Evolutionary conservation across 2,888 invertebrate species (phyloP).

Genomic region (Danaus chrysippus): DNA sequence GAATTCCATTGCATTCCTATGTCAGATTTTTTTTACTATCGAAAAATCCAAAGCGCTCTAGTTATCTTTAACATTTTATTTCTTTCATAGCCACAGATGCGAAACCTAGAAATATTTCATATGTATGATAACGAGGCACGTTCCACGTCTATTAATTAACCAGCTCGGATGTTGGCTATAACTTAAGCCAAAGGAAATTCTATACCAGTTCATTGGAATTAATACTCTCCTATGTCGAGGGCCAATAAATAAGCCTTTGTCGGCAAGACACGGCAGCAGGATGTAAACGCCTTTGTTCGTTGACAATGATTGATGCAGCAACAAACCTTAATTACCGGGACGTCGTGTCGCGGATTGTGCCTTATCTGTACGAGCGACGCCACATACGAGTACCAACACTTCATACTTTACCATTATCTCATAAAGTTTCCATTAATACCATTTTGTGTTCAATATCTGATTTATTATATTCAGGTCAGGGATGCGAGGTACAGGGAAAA

Average conservation of each 20-base stretch:
- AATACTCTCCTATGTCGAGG: slow-evolving; percentile 10
- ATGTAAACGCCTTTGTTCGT: slow-evolving; percentile 21
- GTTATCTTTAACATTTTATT: no score
- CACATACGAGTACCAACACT: slow-evolving; percentile 10
- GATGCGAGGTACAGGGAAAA: no score
- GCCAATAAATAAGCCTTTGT: slow-evolving; percentile 29
- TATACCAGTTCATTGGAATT: slow-evolving; percentile 5
- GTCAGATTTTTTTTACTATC: not conserved
- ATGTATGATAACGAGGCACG: not conserved
- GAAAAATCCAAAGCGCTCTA: not conserved
- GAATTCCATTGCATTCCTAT: not conserved
- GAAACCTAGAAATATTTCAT: no score
- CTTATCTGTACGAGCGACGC: slow-evolving; percentile 13
- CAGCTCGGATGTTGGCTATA: not conserved
- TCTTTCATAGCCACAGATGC: no score
- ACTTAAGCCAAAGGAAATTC: slow-evolving; percentile 3
- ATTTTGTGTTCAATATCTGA: not conserved
- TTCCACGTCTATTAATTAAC: not conserved
- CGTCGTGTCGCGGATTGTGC: slow-evolving; percentile 7
- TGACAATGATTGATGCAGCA: slow-evolving; percentile 29
- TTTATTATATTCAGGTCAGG: no score
- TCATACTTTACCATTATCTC: slow-evolving; percentile 3
- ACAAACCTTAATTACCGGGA: slow-evolving; percentile 18
- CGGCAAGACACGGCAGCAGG: slow-evolving; percentile 10
- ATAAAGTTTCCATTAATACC: not conserved